Evolutionary conservation across 2,888 invertebrate genomes (phyloP), one percentile per base, ranked within the genome.

Genomic region (Stenurella melanura): DNA sequence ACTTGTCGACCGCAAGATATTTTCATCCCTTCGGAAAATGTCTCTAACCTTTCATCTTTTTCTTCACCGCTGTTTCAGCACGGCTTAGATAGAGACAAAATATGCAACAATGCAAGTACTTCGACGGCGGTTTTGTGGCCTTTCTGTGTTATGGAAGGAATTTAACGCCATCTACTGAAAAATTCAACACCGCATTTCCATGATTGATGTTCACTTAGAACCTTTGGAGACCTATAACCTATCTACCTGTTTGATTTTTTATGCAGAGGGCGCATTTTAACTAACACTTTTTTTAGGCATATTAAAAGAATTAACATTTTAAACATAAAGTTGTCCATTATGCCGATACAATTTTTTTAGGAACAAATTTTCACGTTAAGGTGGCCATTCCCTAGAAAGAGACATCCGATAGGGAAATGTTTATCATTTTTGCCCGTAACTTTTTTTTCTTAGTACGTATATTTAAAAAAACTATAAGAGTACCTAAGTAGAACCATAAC

Each of bases 1-100:
- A 85, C 85, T 84, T 86, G 85, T 87, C 86, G 84, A 85, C 87
- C 86, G 84, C 84, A 82, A 87, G 84, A 86, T 87, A 86, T 86
- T 87, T 84, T 82, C 86, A 83, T 84, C 83, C 82, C 82, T 78
- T 77, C 76, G 77, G 80, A 84, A 86, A 84, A 84, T 80, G 78
- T 83, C 79, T 84, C 72, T 71, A 67, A 69, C 75, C 66, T 73
- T 74, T 63, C 74, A 56, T 77, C 77, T 77, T 78, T 81, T 75
- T 77, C 72, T 73, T 74, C 74, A 50, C 15, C 70, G 77, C 56
- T 61, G 56, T 72, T 73, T 68, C 60, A 38, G 61, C 78, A 64
- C 61, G 18, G 42, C 57, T 58, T 26, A 68, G 79, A 81, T 61
- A 72, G 73, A 79, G 75, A 78, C 74, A 68, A 80, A 79, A 77